Conservation (phyloP, 2,113 vertebrate genomes). For the Dasyurus viverrinus region DNA sequence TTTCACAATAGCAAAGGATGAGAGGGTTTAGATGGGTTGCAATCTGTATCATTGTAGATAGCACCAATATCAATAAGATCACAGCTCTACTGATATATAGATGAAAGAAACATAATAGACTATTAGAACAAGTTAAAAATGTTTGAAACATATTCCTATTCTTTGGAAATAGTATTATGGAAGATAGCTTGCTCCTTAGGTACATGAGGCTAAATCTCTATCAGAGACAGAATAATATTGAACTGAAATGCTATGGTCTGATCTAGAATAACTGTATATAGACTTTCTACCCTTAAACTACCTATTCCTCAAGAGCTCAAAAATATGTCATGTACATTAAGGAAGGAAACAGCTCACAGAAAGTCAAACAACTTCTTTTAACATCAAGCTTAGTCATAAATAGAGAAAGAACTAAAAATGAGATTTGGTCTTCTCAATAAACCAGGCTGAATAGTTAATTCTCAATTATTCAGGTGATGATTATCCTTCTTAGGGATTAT, state of each 20-base stretch:
- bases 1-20: neutral
- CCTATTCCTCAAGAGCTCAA: neutral
- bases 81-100: neutral
- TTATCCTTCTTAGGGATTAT: neutral
- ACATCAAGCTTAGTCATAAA: neutral
- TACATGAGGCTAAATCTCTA: neutral
- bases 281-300: neutral
- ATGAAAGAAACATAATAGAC: neutral
- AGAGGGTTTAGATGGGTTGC: neutral
- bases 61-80: neutral
- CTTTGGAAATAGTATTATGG: neutral
- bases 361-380: neutral
- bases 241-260: neutral
- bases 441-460: neutral
- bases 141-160: neutral
- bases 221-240: neutral
- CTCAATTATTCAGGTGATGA: neutral
- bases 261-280: neutral
- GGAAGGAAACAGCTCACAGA: neutral
- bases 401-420: neutral
- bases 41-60: neutral
- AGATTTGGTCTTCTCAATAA: neutral
- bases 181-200: neutral
- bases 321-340: neutral
- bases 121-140: neutral